Evolutionary conservation across 1,140 invertebrate genomes (phyloP).

Genomic region (Cephus cinctus): DNA sequence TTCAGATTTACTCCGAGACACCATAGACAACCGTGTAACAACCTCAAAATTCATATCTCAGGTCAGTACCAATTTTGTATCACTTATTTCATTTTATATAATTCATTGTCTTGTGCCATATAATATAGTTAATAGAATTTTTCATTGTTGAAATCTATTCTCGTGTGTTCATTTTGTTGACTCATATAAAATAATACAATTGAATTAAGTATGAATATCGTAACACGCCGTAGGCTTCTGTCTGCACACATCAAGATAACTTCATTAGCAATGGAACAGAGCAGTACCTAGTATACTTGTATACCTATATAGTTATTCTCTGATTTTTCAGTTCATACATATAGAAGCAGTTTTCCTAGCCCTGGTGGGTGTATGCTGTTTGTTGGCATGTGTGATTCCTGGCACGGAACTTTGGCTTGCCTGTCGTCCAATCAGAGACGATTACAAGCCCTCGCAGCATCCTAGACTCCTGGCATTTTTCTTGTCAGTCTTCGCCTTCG

Average conservation of each 20-base stretch:
- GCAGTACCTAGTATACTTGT: no score
- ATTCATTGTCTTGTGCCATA: no score
- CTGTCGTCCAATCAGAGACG: slow-evolving; percentile 42
- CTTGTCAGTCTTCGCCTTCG: slow-evolving; percentile 33
- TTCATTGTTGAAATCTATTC: no score
- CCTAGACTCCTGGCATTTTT: slow-evolving; percentile 38
- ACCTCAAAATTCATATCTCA: slow-evolving; percentile 37
- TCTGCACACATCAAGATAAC: no score
- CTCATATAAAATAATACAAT: neutral
- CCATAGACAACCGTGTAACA: slow-evolving; percentile 41
- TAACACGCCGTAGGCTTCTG: neutral
- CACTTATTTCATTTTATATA: no score
- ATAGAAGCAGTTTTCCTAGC: slow-evolving; percentile 41
- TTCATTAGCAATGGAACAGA: no score
- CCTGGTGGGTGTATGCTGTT: slow-evolving; percentile 36
- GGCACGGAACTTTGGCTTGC: slow-evolving; percentile 49
- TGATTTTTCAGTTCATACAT: slow-evolving; percentile 35
- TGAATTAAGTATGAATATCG: slow-evolving; percentile 8
- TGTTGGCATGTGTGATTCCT: slow-evolving; percentile 48
- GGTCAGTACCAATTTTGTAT: slow-evolving; percentile 30
- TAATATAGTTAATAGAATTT: no score
- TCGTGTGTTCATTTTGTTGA: neutral
- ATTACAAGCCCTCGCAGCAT: slow-evolving; percentile 42
- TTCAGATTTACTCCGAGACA: slow-evolving; percentile 46
- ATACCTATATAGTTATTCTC: no score